Percentiles rank a stretch among this genome's conserved stretches.
phyloP scores from a whole-genome alignment of 1,140 invertebrate genomes.

The Zophobas morio region DNA sequence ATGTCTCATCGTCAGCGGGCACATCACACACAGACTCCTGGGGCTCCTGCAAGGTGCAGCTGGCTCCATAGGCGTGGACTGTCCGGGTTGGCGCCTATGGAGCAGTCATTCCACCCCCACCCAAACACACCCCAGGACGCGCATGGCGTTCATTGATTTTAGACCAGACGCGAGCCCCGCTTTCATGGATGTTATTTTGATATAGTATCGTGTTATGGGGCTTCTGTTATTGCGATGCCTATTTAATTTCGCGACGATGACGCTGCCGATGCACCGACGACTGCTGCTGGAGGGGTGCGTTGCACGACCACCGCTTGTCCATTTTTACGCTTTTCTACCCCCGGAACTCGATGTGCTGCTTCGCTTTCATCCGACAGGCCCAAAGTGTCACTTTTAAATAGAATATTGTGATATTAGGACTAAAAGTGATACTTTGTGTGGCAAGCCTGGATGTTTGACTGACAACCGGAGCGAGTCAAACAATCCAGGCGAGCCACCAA shows the following conservation, averaged over 20 bases:
- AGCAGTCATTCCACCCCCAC: constrained; percentile 60
- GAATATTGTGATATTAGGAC: too few species aligned
- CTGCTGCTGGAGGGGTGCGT: constrained; percentile 4
- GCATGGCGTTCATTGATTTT: constrained; percentile 64
- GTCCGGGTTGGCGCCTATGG: constrained; percentile 65
- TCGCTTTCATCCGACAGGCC: too few species aligned
- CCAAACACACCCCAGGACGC: constrained; percentile 58
- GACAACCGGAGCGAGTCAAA: too few species aligned
- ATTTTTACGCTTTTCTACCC: too few species aligned
- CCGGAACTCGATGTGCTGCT: too few species aligned
- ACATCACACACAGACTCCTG: constrained; percentile 64
- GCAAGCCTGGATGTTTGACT: too few species aligned
- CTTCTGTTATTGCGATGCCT: constrained; percentile 52
- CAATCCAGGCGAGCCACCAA: too few species aligned
- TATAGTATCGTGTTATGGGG: constrained; percentile 54
- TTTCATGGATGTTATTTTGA: constrained; percentile 57
- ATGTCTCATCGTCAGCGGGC: constrained; percentile 58
- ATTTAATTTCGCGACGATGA: constrained; percentile 49
- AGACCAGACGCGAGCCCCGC: constrained; percentile 53
- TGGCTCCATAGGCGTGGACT: constrained; percentile 68
- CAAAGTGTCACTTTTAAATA: too few species aligned
- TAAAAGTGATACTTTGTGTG: too few species aligned
- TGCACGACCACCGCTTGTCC: constrained; percentile 8
- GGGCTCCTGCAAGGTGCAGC: constrained; percentile 63
- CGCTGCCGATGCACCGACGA: constrained; percentile 27